These are phyloP conservation scores for Heliconius ismenius DNA, from an alignment of 2,888 invertebrate genomes.

Conservation along the genomic window DNA sequence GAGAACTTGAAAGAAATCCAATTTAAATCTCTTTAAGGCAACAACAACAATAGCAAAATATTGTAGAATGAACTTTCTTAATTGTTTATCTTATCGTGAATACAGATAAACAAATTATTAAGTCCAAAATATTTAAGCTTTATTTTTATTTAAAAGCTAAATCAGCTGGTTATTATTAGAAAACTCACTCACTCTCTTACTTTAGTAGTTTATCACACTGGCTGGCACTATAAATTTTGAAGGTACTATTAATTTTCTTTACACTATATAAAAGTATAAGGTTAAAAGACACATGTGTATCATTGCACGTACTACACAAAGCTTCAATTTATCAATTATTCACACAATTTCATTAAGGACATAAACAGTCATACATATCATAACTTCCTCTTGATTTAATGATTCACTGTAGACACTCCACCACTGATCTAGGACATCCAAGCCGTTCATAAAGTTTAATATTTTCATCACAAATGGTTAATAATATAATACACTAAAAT, in stretches of 20 bases:
- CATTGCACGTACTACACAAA: conserved; percentile 38
- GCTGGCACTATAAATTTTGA: conserved; percentile 19
- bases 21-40: conserved; percentile 14
- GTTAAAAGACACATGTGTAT: conserved; percentile 38
- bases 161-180: background rate
- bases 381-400: conserved; percentile 60
- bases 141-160: background rate
- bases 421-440: conserved; percentile 38
- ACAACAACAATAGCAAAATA: background rate
- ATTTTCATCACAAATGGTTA: conserved; percentile 11
- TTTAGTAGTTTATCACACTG: conserved; percentile 11
- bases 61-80: background rate
- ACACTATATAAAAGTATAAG: conserved; percentile 27
- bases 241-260: too few species aligned
- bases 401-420: conserved; percentile 56
- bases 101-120: background rate
- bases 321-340: conserved; percentile 40
- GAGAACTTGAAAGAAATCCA: conserved; percentile 17
- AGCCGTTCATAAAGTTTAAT: conserved; percentile 37
- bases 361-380: conserved; percentile 52
- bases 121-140: background rate
- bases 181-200: conserved; percentile 1
- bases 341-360: conserved; percentile 44
- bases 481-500: background rate
- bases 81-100: background rate